Percentiles rank a stretch among this genome's conserved stretches.
Evolutionary conservation across 2,797 vertebrate species (phyloP).

Genomic region (Acipenser transmontanus): DNA sequence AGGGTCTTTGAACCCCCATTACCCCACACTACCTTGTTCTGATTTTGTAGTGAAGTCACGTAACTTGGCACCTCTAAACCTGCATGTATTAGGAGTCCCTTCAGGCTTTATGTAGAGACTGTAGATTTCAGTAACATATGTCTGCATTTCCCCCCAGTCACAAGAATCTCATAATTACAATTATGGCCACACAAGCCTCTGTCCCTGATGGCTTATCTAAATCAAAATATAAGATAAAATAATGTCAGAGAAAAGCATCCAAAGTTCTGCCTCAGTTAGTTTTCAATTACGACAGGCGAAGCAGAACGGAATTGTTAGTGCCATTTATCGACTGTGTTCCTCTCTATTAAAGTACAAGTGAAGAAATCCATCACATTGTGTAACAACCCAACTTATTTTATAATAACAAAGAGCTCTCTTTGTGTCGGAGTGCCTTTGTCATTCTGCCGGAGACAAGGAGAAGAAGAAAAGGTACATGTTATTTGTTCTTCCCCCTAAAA

Average conservation of each 20-base stretch:
- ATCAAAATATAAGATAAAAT: constrained; percentile 46
- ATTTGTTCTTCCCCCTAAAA: not conserved
- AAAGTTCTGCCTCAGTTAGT: constrained; percentile 80
- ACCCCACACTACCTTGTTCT: too few species aligned
- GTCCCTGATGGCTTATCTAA: constrained; percentile 57
- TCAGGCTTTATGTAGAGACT: not conserved
- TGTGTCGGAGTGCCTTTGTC: constrained; percentile 55
- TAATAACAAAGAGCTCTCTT: constrained; percentile 74
- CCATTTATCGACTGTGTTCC: constrained; percentile 82
- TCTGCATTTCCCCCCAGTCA: constrained; percentile 16
- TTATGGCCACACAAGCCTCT: constrained; percentile 42
- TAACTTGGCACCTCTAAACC: too few species aligned
- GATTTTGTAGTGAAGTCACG: too few species aligned
- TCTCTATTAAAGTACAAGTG: constrained; percentile 77
- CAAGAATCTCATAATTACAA: constrained; percentile 47
- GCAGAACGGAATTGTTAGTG: constrained; percentile 82
- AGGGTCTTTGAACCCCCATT: too few species aligned
- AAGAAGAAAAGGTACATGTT: constrained; percentile 33
- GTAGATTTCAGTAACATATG: not conserved
- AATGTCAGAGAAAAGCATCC: constrained; percentile 44
- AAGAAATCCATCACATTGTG: constrained; percentile 78
- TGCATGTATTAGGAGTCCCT: not conserved
- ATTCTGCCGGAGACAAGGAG: constrained; percentile 45
- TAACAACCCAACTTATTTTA: constrained; percentile 75
- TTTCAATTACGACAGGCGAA: constrained; percentile 83